Evolutionary conservation across 2,797 vertebrate genomes (phyloP).

Genomic region (Danionella dracula): DNA sequence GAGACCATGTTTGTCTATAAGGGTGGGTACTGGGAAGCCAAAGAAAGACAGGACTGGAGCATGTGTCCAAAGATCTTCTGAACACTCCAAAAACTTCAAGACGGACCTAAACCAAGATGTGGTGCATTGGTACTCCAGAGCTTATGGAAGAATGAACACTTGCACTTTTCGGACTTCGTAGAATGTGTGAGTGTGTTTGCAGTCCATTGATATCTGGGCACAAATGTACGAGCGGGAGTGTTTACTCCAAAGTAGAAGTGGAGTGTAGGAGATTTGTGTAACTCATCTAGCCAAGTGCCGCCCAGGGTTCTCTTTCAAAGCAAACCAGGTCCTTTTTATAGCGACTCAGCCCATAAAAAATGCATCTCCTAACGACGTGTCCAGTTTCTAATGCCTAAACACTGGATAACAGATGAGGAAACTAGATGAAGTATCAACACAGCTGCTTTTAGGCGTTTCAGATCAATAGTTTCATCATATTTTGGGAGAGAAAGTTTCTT

Average conservation of each 20-base stretch:
- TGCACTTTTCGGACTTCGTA: neutral
- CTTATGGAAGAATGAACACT: neutral
- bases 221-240: too few species aligned
- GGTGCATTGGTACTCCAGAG: neutral
- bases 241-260: too few species aligned
- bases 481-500: neutral
- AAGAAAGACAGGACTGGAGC: constrained; percentile 88
- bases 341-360: constrained; percentile 39
- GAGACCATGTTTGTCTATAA: constrained; percentile 88
- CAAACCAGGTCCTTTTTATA: constrained; percentile 54
- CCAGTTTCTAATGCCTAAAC: constrained; percentile 21
- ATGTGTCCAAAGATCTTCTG: constrained; percentile 91
- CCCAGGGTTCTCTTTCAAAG: constrained; percentile 49
- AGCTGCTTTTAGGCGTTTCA: neutral
- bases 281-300: constrained; percentile 13
- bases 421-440: neutral
- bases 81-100: constrained; percentile 49
- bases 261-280: neutral
- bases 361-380: constrained; percentile 34
- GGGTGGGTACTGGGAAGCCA: constrained; percentile 96
- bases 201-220: constrained; percentile 20
- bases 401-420: neutral
- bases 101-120: neutral
- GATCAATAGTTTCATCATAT: neutral
- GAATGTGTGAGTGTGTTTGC: constrained; percentile 18